Evolutionary conservation across 2,113 vertebrate species (phyloP).

Genomic region (Cololabis saira): DNA sequence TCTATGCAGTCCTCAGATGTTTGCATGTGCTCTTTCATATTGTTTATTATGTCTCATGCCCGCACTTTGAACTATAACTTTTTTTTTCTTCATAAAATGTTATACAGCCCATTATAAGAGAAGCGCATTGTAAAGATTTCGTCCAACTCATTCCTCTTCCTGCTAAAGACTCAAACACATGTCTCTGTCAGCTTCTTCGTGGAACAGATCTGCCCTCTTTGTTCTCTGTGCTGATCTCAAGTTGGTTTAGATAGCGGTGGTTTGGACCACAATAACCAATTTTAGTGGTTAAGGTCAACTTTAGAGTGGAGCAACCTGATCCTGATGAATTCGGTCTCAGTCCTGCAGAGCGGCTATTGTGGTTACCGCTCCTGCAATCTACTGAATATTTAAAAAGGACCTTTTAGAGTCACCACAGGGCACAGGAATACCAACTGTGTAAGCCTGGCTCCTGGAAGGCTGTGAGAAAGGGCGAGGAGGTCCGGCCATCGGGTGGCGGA

Average conservation of each 20-base stretch:
- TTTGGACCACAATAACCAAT: constrained; percentile 44
- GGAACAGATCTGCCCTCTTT: constrained; percentile 45
- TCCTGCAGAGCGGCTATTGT: constrained; percentile 16
- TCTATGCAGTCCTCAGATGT: constrained; percentile 37
- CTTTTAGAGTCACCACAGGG: constrained; percentile 36
- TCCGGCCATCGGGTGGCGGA: constrained; percentile 38
- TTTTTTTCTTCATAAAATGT: constrained; percentile 64
- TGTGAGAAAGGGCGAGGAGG: constrained; percentile 57
- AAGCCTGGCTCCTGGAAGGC: constrained; percentile 53
- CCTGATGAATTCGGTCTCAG: constrained; percentile 35
- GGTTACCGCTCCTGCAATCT: constrained; percentile 22
- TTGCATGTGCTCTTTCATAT: constrained; percentile 29
- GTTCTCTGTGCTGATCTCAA: constrained; percentile 44
- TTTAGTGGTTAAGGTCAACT: constrained; percentile 40
- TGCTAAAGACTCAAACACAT: constrained; percentile 64
- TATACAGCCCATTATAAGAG: constrained; percentile 53
- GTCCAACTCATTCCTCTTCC: constrained; percentile 59
- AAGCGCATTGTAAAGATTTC: constrained; percentile 68
- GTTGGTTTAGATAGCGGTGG: constrained; percentile 53
- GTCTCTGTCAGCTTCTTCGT: constrained; percentile 55
- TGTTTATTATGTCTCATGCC: constrained; percentile 56
- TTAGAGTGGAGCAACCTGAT: constrained; percentile 28
- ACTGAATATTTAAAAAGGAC: constrained; percentile 25
- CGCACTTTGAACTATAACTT: constrained; percentile 51
- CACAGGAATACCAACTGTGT: constrained; percentile 19